Conservation (phyloP, 1,140 invertebrate genomes). For the Oscheius sp. region DNA sequence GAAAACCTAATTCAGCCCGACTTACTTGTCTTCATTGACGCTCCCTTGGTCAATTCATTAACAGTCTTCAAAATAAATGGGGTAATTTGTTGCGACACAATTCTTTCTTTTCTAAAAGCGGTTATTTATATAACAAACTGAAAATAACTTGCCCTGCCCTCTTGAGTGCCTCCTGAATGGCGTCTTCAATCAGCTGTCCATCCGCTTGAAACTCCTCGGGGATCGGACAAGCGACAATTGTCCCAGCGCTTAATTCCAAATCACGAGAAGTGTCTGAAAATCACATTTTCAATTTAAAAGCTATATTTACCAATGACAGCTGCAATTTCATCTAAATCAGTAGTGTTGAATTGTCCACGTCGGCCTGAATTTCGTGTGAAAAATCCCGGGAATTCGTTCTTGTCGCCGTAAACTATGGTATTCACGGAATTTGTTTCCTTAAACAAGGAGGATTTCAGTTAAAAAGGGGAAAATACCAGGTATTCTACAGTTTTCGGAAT, state of each 20-base stretch:
- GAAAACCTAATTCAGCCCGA: conserved; percentile 7
- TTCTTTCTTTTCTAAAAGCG: conserved; percentile 61
- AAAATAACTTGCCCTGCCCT: conserved; percentile 65
- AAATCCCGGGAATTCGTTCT: conserved; percentile 77
- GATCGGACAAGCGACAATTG: conserved; percentile 86
- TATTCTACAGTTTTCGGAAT: conserved; percentile 89
- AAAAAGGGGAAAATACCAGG: conserved; percentile 66
- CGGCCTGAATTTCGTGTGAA: conserved; percentile 74
- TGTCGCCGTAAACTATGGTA: conserved; percentile 74
- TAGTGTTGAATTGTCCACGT: conserved; percentile 72
- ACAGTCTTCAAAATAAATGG: conserved; percentile 81
- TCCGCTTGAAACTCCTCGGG: conserved; percentile 69
- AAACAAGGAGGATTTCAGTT: conserved; percentile 36
- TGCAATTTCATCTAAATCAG: conserved; percentile 71
- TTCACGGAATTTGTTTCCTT: conserved; percentile 91
- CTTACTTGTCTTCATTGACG: conserved; percentile 77
- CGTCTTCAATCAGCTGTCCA: conserved; percentile 68
- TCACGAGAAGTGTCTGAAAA: conserved; percentile 61
- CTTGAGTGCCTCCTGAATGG: conserved; percentile 73
- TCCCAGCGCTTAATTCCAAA: conserved; percentile 74
- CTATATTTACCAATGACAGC: conserved; percentile 66
- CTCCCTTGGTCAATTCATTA: conserved; percentile 74
- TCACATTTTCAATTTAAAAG: neutral
- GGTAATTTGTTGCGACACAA: conserved; percentile 83
- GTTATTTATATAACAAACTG: conserved; percentile 11